A percentile compares a stretch with the other conserved stretches of the same genome.
Evolutionary conservation across 2,797 vertebrate species (phyloP).

Genomic region (Enteromius thamalakanensis): DNA sequence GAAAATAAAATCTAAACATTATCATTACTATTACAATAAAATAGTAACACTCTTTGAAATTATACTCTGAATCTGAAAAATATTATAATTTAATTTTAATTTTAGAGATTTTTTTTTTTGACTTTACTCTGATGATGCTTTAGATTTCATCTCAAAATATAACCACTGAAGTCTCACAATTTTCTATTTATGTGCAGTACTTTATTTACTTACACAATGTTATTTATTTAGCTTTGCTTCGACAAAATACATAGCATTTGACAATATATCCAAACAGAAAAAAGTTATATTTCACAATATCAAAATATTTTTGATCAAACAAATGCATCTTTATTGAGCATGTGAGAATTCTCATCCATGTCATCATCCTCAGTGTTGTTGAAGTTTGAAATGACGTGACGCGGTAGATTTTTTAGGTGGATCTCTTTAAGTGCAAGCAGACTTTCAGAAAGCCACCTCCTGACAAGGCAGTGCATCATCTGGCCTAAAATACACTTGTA

Average conservation of each 20-base stretch:
- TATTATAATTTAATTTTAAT: too few species aligned
- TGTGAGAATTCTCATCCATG: neutral
- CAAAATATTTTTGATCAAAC: neutral
- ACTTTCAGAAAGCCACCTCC: conserved; percentile 40
- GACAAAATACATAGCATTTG: neutral
- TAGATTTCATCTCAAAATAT: neutral
- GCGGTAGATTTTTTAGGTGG: neutral
- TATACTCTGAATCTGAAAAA: too few species aligned
- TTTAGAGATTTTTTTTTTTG: neutral
- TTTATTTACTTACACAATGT: neutral
- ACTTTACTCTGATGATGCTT: neutral
- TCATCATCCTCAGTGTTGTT: neutral
- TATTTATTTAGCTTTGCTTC: neutral
- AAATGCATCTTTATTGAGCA: neutral
- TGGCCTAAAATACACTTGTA: conserved; percentile 41
- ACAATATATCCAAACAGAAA: neutral
- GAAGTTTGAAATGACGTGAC: neutral
- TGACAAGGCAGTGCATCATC: conserved; percentile 44
- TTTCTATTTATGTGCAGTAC: neutral
- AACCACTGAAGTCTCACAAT: neutral
- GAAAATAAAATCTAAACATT: neutral
- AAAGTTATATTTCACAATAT: neutral
- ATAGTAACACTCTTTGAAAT: neutral
- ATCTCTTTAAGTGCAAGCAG: conserved; percentile 9
- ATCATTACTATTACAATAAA: neutral